Evolutionary conservation across 2,888 invertebrate species (phyloP), one percentile per base, ranked within the genome.

Genomic region (Petrolisthes cinctipes): DNA sequence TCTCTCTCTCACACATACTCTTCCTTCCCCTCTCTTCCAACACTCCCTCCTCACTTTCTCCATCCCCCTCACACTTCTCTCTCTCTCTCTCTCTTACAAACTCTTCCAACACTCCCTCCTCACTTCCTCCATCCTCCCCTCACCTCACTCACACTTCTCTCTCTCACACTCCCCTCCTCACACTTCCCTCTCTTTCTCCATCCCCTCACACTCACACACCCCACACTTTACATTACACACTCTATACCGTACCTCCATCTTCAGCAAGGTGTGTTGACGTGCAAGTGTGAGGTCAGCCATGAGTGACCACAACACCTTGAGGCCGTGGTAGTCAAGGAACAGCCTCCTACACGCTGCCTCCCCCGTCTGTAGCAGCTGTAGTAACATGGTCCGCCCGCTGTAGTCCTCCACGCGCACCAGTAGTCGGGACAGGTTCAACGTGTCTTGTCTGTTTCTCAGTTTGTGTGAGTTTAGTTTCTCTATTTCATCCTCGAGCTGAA

Each of bases 381-480:
- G 93, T 5, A 99, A 93, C 88, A 96, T 95, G 66, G 93, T 94
- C 91, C 90, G 95, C 80, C 97, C 96, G 91, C 95, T 95, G 4
- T 95, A 94, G 90, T 96, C 95, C 93, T 98, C 97, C 1, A 97
- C 97, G 9, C 98, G 95, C 37, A 99, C 97, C 95, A 99, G 97
- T 87, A 98, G 94, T 86, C 99, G 95, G 91, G 97, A 97, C 80
- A 99, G 93, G 11, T 96, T 96, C 82, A 99, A 94, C 0, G 98
- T 98, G 92, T 98, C 97, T 23, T 95, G 95, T 92, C 97, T 96
- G 93, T 97, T 98, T 93, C 97, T 96, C 84, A 99, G 94, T 0
- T 97, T 97, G 71, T 95, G 95, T 79, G 95, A 94, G 76, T 94
- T 94, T 85, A 99, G 93, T 91, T 96, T 95, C 91, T 96, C 96